A percentile compares a stretch with the other conserved stretches of the same genome.
Conservation (phyloP, 2,888 invertebrate species). For the Macrosoma leucophasiata region DNA sequence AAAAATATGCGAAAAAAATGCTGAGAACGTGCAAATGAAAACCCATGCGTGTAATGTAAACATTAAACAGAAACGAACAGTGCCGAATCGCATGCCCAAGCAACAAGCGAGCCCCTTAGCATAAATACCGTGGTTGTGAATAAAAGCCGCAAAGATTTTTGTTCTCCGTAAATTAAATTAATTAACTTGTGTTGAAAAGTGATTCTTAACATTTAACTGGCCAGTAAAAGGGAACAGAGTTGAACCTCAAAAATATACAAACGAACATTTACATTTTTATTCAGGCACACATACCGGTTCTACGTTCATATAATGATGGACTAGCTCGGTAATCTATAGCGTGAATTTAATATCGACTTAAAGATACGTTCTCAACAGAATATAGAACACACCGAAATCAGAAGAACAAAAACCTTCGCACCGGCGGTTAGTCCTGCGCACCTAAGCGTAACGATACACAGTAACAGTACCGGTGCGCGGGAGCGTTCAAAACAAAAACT, state of each 20-base stretch:
- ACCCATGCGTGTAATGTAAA: slow-evolving; percentile 9
- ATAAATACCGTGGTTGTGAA: slow-evolving; percentile 45
- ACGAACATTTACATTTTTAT: too few relatives aligned
- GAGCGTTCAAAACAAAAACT: slow-evolving; percentile 69
- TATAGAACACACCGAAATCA: too few relatives aligned
- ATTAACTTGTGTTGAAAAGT: not conserved
- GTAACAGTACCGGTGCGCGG: slow-evolving; percentile 65
- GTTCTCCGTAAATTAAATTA: slow-evolving; percentile 4
- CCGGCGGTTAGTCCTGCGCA: slow-evolving; percentile 54
- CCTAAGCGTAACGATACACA: slow-evolving; percentile 59
- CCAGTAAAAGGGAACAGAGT: too few relatives aligned
- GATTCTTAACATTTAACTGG: slow-evolving; percentile 4
- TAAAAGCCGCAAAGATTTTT: slow-evolving; percentile 38
- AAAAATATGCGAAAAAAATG: slow-evolving; percentile 17
- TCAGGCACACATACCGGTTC: too few relatives aligned
- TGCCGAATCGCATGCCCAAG: slow-evolving; percentile 8
- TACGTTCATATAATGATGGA: too few relatives aligned
- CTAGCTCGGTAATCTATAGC: too few relatives aligned
- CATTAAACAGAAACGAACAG: slow-evolving; percentile 6
- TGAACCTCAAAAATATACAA: too few relatives aligned
- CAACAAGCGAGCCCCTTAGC: slow-evolving; percentile 44
- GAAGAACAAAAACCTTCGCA: slow-evolving; percentile 37
- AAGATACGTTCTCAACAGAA: too few relatives aligned
- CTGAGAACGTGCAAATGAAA: slow-evolving; percentile 7
- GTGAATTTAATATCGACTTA: too few relatives aligned